phyloP scores from a whole-genome alignment of 2,888 invertebrate genomes.

The Sthenelais limicola region DNA sequence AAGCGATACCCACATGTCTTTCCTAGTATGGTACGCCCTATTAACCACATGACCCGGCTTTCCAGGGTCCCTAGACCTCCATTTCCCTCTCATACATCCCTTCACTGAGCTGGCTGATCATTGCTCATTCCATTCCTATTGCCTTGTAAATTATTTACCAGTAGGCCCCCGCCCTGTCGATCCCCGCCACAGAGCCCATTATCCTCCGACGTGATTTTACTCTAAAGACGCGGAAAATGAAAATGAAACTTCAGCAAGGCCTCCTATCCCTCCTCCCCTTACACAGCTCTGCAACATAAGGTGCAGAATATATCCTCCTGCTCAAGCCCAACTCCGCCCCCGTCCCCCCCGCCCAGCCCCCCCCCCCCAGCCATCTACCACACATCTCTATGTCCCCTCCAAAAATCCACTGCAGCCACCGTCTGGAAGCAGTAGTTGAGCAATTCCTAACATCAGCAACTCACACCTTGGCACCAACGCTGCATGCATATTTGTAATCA shows the following conservation, averaged over 20 bases:
- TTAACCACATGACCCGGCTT: too few relatives aligned
- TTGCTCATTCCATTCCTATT: constrained; percentile 19
- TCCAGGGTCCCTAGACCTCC: neutral
- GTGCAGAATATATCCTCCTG: too few relatives aligned
- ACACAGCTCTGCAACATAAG: too few relatives aligned
- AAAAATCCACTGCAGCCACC: neutral
- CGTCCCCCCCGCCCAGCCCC: neutral
- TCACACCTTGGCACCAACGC: neutral
- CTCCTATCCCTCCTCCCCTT: too few relatives aligned
- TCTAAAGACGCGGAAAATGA: constrained; percentile 28
- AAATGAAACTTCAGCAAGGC: neutral
- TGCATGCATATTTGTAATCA: too few relatives aligned
- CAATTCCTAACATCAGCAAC: neutral
- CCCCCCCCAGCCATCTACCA: neutral
- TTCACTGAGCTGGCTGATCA: constrained; percentile 9
- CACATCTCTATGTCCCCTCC: neutral
- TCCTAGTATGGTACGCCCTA: too few relatives aligned
- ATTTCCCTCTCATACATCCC: neutral
- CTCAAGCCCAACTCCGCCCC: neutral
- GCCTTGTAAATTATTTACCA: constrained; percentile 27
- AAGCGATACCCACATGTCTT: too few relatives aligned
- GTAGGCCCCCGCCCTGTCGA: neutral
- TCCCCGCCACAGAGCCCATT: constrained; percentile 23
- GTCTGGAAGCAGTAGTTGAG: neutral
- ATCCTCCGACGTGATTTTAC: constrained; percentile 23